Percentiles rank a stretch among this genome's conserved stretches.
phyloP scores from a whole-genome alignment of 2,797 vertebrate species.

The Discoglossus pictus region DNA sequence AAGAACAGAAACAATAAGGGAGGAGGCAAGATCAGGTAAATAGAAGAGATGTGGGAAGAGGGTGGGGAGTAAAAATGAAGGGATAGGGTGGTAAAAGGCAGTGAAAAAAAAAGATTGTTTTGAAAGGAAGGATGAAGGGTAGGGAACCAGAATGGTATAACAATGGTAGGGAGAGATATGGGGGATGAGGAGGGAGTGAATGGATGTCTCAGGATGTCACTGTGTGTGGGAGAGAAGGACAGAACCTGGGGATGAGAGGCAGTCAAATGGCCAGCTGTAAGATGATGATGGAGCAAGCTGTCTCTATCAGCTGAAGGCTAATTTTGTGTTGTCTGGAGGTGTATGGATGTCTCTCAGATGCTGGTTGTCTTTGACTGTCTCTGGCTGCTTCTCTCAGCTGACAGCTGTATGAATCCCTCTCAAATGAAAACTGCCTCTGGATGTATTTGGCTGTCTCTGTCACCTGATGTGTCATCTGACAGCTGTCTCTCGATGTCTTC shows the following conservation, averaged over 20 bases:
- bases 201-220: constrained; percentile 8
- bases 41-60: constrained; percentile 28
- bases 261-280: background rate
- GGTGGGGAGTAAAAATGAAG: too few relatives aligned
- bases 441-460: constrained; percentile 22
- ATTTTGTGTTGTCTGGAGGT: too few relatives aligned
- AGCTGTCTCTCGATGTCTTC: constrained; percentile 1
- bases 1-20: constrained; percentile 23
- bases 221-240: constrained; percentile 32
- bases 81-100: too few relatives aligned
- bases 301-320: constrained; percentile 12
- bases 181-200: constrained; percentile 33
- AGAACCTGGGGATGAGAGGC: constrained; percentile 19
- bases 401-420: too few relatives aligned
- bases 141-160: too few relatives aligned
- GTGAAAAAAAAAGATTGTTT: too few relatives aligned
- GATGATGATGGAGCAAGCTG: constrained; percentile 31
- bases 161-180: too few relatives aligned
- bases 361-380: constrained; percentile 3
- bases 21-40: background rate
- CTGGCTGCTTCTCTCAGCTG: constrained; percentile 22
- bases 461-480: constrained; percentile 3
- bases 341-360: constrained; percentile 28
- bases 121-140: too few relatives aligned
- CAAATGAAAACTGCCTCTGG: constrained; percentile 12